Conservation (phyloP, 2,113 vertebrate species). For the Rhinogobius similis region DNA sequence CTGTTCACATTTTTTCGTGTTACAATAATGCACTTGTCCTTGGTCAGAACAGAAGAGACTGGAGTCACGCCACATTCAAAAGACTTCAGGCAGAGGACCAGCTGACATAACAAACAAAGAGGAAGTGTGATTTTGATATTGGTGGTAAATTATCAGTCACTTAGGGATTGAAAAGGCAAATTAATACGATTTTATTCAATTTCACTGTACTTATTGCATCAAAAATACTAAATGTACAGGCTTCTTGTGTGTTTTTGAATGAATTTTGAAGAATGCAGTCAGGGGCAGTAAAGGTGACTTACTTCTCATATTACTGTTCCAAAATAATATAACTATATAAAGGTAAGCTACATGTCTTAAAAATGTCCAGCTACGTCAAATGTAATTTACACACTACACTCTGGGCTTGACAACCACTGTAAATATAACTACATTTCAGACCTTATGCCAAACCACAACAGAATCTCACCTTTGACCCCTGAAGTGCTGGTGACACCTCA, state of each 20-base stretch:
- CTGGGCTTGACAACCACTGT: neutral
- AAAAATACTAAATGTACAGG: too few species aligned
- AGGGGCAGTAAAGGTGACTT: neutral
- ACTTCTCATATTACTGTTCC: neutral
- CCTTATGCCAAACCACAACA: constrained; percentile 2
- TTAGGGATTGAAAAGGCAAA: too few species aligned
- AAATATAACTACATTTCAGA: neutral
- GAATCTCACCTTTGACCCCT: constrained; percentile 7
- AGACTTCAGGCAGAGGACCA: neutral
- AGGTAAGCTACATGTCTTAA: neutral
- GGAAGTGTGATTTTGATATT: constrained; percentile 3
- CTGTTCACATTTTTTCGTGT: neutral
- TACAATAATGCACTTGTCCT: neutral
- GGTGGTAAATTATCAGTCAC: too few species aligned
- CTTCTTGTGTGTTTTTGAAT: too few species aligned
- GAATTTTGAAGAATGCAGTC: neutral
- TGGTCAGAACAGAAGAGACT: neutral
- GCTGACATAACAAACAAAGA: constrained; percentile 2
- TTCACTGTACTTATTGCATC: too few species aligned
- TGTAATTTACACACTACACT: neutral
- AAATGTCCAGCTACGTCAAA: neutral
- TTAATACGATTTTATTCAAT: too few species aligned
- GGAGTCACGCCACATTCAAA: neutral
- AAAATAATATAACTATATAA: neutral
- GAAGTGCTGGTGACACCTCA: constrained; percentile 9